Base-by-base conservation (phyloP, 2,888 invertebrate genomes). In the Ptychoptera contaminata region DNA sequence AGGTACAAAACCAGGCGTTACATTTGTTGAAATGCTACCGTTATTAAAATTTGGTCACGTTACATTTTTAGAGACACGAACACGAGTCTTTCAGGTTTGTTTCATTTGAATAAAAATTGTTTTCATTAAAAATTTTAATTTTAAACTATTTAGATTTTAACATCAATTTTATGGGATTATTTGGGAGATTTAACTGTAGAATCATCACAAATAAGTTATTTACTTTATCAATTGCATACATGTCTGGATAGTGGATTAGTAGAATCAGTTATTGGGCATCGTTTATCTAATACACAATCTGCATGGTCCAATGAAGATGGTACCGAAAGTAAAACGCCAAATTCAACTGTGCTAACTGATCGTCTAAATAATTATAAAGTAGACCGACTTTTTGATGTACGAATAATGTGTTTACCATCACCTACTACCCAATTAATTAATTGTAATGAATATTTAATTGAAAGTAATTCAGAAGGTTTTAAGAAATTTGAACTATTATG, bases 141-240 rank as follows among this genome's bases (percentile, higher is more conserved):
- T 23, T 23, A 23, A 23, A 23, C n/a, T n/a, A n/a, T n/a, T n/a
- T 23, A 23, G 23, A 23, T 23, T 44, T 69, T 82, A 52, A 76
- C 79, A 23, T 71, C 74, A 50, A 77, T 78, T 46, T 60, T 86
- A 43, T 86, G 86, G 86, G 70, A 75, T 51, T 75, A 79, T 55
- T 61, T 86, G 32, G 78, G 61, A 3, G 56, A 58, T 9, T n/a
- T 54, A 0, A 53, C 54, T 12, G 53, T 56, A 2, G 65, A 66
- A 54, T 57, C 62, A 0, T 51, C 57, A 1, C 65, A 65, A 49
- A 60, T 63, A 2, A 59, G 82, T 7, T 79, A 81, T 37, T 61
- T 90, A 14, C 65, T 90, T 2, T 78, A 84, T 56, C 81, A 82
- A 56, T 68, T 90, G 37, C 87, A 88, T 59, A 82, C 84, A 55